Base-by-base conservation (phyloP, 2,888 invertebrate species). In the Epinotia brunnichana region DNA sequence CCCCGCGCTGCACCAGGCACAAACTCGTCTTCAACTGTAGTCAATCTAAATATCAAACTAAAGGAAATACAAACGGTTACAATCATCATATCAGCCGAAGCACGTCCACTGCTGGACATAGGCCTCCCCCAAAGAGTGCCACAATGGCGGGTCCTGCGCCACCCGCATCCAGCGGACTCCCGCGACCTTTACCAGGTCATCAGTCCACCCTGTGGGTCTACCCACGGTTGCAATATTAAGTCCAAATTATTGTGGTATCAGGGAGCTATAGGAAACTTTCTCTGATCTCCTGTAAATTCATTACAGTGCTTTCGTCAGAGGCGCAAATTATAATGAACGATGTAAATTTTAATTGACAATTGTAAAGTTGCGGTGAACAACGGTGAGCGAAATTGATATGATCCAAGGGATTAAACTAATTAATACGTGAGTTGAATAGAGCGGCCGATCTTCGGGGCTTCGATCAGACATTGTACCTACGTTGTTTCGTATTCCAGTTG, bases 301-400 rank as follows among this genome's bases (percentile, higher is more conserved):
- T 53, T 63, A 51, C 35, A 29, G 48, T 29, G 21, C 21, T 51
- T 51, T 35, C 11, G 35, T 35, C 29, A 17, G 29, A 29, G 17
- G 29, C 51, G 63, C 29, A 15, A 29, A 35, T 10, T 53, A 15
- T 64, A 54, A 53, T 64, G 15, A 51, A 35, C 17, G 51, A 24
- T 69, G 61, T 56, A 41, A 62, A 70, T 39, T 63, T 70, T 70
- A 70, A 62, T 63, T 70, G 56, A 19, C 44, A 62, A 70, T 62
- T 69, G 61, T 62, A 44, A 56, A 70, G 54, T 62, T 56, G 56
- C 62, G 44, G 44, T 62, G 15, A 41, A 15, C 44, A 54, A 35
- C 56, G 56, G 29, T 54, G 21, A 39, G 29, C 62, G 29, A 53
- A 69, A 69, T 69, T 69, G 56, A 63, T 70, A 69, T 54, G 19